phyloP scores from a whole-genome alignment of 2,797 vertebrate genomes.

The Pterois miles region DNA sequence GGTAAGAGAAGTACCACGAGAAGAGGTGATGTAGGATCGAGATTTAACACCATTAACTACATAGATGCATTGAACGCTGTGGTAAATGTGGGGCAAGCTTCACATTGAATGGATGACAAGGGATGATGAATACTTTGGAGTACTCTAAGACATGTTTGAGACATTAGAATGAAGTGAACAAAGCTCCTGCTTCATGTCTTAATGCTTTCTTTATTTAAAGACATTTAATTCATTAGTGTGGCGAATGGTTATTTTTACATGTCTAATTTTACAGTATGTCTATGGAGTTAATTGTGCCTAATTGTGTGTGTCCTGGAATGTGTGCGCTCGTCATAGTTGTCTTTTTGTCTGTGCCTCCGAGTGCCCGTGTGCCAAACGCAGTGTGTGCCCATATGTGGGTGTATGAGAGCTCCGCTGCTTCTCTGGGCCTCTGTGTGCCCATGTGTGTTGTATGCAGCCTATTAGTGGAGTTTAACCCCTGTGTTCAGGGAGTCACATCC shows the following conservation, averaged over 20 bases:
- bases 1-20: background rate
- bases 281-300: conserved; percentile 55
- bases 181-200: conserved; percentile 15
- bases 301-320: conserved; percentile 69
- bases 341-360: conserved; percentile 63
- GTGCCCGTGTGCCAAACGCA: conserved; percentile 61
- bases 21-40: background rate
- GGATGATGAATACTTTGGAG: background rate
- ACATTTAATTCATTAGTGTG: conserved; percentile 44
- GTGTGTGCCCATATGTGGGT: conserved; percentile 70
- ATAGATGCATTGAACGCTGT: background rate
- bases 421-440: conserved; percentile 48
- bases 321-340: conserved; percentile 60
- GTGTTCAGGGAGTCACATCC: conserved; percentile 80
- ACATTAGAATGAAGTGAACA: conserved; percentile 5
- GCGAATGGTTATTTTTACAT: conserved; percentile 45
- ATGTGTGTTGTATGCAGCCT: conserved; percentile 74
- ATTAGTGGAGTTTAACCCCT: conserved; percentile 84
- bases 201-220: conserved; percentile 44
- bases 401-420: conserved; percentile 58
- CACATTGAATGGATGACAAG: background rate
- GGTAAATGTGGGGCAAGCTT: background rate
- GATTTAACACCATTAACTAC: background rate
- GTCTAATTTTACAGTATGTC: conserved; percentile 56
- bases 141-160: background rate